Evolutionary conservation across 2,113 vertebrate species (phyloP).

Genomic region (Pongo abelii): DNA sequence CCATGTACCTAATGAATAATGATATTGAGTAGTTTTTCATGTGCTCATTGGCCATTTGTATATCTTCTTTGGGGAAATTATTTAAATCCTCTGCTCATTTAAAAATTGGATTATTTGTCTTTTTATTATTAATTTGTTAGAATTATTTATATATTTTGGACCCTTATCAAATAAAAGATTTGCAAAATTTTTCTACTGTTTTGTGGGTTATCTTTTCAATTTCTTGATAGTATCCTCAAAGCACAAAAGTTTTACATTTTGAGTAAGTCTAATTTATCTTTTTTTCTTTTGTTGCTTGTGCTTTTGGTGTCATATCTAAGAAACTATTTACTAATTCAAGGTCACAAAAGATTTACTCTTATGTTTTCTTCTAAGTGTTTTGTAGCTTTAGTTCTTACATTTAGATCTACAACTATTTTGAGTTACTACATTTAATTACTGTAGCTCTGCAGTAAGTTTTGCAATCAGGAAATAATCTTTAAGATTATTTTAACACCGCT

Average conservation of each 20-base stretch:
- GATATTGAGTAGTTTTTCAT: not conserved
- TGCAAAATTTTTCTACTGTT: not conserved
- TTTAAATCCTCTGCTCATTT: not conserved
- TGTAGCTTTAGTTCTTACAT: too few relatives aligned
- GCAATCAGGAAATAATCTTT: not conserved
- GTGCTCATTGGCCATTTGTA: not conserved
- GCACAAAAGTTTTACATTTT: not conserved
- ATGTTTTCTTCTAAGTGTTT: too few relatives aligned
- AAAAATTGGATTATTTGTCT: not conserved
- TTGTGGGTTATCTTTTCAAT: not conserved
- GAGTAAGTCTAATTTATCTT: not conserved
- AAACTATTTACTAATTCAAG: not conserved
- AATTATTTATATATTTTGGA: not conserved
- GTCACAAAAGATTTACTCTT: too few relatives aligned
- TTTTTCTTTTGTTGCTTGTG: not conserved
- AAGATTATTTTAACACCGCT: too few relatives aligned
- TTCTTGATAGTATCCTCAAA: not conserved
- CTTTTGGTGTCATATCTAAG: not conserved
- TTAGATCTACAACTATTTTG: too few relatives aligned
- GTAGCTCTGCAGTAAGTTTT: not conserved
- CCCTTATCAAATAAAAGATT: not conserved
- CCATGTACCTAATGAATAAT: not conserved
- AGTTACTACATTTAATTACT: not conserved
- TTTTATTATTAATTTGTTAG: not conserved
- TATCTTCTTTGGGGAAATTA: not conserved